Evolutionary conservation across 2,113 vertebrate species (phyloP), one percentile per base, ranked within the genome.

Genomic region (Ochotona curzoniae): DNA sequence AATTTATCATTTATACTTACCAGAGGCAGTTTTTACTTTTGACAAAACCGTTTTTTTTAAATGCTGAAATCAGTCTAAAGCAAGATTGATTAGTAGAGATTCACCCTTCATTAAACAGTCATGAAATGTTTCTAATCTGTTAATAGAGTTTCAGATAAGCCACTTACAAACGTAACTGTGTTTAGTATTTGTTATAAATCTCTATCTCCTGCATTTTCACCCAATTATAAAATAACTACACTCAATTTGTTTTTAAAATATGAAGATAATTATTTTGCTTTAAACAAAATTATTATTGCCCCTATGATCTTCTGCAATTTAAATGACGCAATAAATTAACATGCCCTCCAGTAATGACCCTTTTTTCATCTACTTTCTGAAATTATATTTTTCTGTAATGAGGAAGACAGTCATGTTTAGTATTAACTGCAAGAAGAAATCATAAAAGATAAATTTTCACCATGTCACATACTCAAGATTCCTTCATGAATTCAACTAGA

Each of bases 101-200:
- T 57, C 25, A 92, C 64, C 74, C 91, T 95, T 75, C 87, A 83
- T 92, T 96, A 96, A 95, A 96, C 73, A 93, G 94, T 97, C 91
- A 87, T 96, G 76, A 96, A 96, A 96, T 97, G 69, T 93, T 96
- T 93, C 93, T 96, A 96, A 94, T 96, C 96, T 95, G 83, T 84
- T 95, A 93, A 95, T 89, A 90, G 79, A 93, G 79, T 94, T 89
- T 96, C 57, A 44, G 28, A 13, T 94, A 95, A 95, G 76, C 76
- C 91, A 94, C 26, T 96, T 93, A 95, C 81, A 95, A 95, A 92
- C 87, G 83, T 80, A 81, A 84, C 76, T 89, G 63, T 90, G 87
- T 78, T 89, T 93, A 93, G 82, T 75, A 94, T 94, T 94, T 96
- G 63, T 83, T 94, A 88, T 91, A 85, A 89, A 96, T 83, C 90